These are phyloP conservation scores for Urocolius indicus DNA, from an alignment of 2,113 vertebrate genomes.

Conservation along the genomic window DNA sequence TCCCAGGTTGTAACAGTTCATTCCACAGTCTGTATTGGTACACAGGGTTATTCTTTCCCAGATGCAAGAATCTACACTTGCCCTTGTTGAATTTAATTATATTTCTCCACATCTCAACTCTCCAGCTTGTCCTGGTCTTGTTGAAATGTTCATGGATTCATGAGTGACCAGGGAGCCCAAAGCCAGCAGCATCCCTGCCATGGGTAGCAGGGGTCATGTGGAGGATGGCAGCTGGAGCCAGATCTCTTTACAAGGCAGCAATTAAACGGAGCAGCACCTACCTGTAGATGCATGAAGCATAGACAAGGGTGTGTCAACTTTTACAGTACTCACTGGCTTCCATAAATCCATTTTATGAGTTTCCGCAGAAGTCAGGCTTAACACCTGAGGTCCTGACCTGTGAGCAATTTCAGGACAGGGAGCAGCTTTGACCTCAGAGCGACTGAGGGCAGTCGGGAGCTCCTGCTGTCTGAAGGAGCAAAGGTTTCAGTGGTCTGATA, in stretches of 20 bases:
- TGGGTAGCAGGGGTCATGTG: neutral
- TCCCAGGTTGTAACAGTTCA: no score
- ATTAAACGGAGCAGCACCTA: neutral
- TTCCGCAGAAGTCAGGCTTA: neutral
- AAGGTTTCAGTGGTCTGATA: neutral
- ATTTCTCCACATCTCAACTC: no score
- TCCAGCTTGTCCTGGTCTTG: no score
- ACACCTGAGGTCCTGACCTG: slow-evolving; percentile 1
- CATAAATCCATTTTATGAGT: neutral
- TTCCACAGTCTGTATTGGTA: no score
- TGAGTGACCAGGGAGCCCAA: neutral
- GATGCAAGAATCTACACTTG: no score
- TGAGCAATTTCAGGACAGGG: neutral
- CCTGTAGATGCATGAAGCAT: neutral
- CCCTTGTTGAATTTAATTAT: no score
- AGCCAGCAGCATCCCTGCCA: neutral
- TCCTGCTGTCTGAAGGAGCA: neutral
- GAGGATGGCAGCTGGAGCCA: neutral
- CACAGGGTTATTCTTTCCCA: no score
- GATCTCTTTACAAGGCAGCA: neutral
- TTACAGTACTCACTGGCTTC: neutral
- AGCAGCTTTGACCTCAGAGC: neutral
- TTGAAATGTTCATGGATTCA: fast-evolving
- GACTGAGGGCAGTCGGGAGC: fast-evolving
- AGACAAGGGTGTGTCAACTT: slow-evolving; percentile 6